These are phyloP conservation scores for Leuciscus waleckii DNA, from an alignment of 2,797 vertebrate genomes.

Conservation along the genomic window DNA sequence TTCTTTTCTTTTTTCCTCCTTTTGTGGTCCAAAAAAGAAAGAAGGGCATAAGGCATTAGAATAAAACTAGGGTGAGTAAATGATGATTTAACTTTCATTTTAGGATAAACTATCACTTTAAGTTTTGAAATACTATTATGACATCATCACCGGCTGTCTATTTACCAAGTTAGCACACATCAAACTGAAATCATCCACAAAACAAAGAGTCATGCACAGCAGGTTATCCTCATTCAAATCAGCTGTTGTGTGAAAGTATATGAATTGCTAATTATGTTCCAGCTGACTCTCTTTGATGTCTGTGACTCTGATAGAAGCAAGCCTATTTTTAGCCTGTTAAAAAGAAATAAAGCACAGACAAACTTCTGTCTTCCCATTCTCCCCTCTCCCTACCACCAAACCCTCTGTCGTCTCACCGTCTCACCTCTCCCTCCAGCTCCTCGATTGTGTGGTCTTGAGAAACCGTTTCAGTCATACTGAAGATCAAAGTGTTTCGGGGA, in stretches of 20 bases:
- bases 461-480: conserved; percentile 36
- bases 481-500: conserved; percentile 49
- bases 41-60: not conserved
- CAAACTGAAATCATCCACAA: not conserved
- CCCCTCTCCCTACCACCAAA: not conserved
- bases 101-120: not conserved
- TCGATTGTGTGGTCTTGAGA: conserved; percentile 22
- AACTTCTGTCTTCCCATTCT: conserved; percentile 24
- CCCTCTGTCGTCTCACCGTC: conserved; percentile 3
- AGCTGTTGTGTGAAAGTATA: conserved; percentile 58
- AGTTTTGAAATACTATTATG: not conserved
- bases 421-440: not conserved
- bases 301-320: conserved; percentile 38
- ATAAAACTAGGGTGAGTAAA: not conserved
- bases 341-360: conserved; percentile 38
- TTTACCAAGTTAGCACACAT: not conserved
- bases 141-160: not conserved
- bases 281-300: conserved; percentile 57
- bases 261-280: conserved; percentile 63
- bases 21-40: not conserved
- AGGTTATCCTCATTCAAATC: conserved; percentile 42
- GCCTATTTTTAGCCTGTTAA: conserved; percentile 61
- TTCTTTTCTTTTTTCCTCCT: not conserved
- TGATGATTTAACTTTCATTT: not conserved
- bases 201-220: conserved; percentile 1